Conservation (phyloP, 2,888 invertebrate species). For the Drosophila merina region DNA sequence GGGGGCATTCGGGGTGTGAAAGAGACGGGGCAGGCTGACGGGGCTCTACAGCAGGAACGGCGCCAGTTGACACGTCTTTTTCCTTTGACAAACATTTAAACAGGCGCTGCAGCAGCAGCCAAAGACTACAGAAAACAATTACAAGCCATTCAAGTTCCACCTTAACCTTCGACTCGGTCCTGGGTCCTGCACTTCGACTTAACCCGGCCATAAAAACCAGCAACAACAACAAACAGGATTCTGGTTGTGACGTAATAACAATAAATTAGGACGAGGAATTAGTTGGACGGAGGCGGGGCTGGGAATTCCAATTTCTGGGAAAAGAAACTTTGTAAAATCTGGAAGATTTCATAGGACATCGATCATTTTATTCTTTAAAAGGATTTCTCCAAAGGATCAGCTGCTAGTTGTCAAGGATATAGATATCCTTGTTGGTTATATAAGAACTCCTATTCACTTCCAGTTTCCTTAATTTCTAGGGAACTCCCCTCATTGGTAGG, state of each 20-base stretch:
- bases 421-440: no score
- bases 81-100: conserved; percentile 68
- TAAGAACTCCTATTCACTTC: no score
- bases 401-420: no score
- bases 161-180: conserved; percentile 52
- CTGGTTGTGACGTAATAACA: conserved; percentile 66
- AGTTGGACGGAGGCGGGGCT: not conserved
- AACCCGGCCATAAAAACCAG: conserved; percentile 22
- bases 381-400: no score
- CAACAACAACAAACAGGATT: conserved; percentile 1
- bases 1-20: not conserved
- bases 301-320: not conserved
- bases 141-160: conserved; percentile 41
- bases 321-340: no score
- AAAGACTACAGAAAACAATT: conserved; percentile 31
- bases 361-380: no score
- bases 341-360: no score
- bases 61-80: conserved; percentile 67
- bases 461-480: no score
- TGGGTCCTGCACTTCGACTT: conserved; percentile 13
- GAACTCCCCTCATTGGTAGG: no score
- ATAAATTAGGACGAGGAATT: conserved; percentile 58
- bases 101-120: conserved; percentile 37
- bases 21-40: not conserved
- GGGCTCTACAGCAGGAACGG: conserved; percentile 33